A percentile compares a stretch with the other conserved stretches of the same genome.
Conservation (phyloP, 1,140 invertebrate genomes). For the Chionoecetes opilio region DNA sequence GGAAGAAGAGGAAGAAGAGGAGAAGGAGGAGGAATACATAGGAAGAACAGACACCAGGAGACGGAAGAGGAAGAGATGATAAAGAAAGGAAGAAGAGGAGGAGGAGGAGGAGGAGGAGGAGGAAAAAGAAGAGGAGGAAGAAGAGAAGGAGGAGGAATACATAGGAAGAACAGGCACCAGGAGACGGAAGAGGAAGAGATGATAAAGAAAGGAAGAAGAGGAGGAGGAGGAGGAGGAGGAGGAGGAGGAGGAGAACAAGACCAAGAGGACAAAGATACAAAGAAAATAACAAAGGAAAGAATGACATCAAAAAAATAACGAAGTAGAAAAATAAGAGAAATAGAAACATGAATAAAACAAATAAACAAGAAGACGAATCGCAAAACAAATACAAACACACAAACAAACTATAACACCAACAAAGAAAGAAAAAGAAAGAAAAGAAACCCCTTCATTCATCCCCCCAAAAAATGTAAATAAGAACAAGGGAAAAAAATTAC, state of each 20-base stretch:
- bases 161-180: too few species aligned
- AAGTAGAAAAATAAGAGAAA: not conserved
- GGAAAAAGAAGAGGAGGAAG: not conserved
- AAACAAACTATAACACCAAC: too few species aligned
- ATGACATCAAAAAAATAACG: not conserved
- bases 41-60: too few species aligned
- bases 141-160: too few species aligned
- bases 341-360: not conserved
- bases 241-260: not conserved
- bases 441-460: too few species aligned
- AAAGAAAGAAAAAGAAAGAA: conserved; percentile 2
- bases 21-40: too few species aligned
- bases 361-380: not conserved
- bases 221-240: too few species aligned
- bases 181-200: not conserved
- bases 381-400: not conserved
- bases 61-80: not conserved
- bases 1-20: not conserved
- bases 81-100: not conserved
- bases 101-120: not conserved
- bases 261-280: not conserved
- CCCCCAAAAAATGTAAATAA: too few species aligned
- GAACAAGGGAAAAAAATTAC: not conserved
- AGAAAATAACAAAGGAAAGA: not conserved
- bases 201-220: too few species aligned